Conservation (phyloP, 2,113 vertebrate species). For the Channa maculata region DNA sequence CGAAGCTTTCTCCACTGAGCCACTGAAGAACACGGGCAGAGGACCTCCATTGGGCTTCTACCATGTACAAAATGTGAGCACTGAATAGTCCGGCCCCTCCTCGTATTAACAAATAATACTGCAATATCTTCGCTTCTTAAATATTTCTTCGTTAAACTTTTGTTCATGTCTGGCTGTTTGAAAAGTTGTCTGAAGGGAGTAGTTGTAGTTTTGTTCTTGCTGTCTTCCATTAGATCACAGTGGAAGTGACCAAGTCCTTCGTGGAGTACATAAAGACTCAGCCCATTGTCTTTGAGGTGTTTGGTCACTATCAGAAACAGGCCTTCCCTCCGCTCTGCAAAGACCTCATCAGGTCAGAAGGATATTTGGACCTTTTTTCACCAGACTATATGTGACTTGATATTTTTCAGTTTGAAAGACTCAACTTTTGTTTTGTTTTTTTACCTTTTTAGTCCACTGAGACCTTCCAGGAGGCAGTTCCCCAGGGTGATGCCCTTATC, state of each 20-base stretch:
- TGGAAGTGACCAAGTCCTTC: slow-evolving; percentile 97
- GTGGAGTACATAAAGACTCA: slow-evolving; percentile 96
- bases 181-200: background rate
- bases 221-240: slow-evolving; percentile 86
- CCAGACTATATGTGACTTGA: background rate
- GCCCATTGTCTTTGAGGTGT: slow-evolving; percentile 98
- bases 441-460: slow-evolving; percentile 86
- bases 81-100: background rate
- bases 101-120: background rate
- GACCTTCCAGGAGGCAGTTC: slow-evolving; percentile 94
- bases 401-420: background rate
- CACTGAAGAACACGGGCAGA: slow-evolving; percentile 96
- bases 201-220: slow-evolving; percentile 2
- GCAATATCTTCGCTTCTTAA: background rate
- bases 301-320: slow-evolving; percentile 98
- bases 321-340: slow-evolving; percentile 97
- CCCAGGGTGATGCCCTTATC: slow-evolving; percentile 96
- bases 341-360: slow-evolving; percentile 91
- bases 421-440: slow-evolving; percentile 5
- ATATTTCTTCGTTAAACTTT: no score
- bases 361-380: background rate
- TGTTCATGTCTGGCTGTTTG: background rate
- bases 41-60: slow-evolving; percentile 98
- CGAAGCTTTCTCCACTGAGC: slow-evolving; percentile 98
- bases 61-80: slow-evolving; percentile 94